phyloP scores from a whole-genome alignment of 2,888 invertebrate species.

The Erannis defoliaria region DNA sequence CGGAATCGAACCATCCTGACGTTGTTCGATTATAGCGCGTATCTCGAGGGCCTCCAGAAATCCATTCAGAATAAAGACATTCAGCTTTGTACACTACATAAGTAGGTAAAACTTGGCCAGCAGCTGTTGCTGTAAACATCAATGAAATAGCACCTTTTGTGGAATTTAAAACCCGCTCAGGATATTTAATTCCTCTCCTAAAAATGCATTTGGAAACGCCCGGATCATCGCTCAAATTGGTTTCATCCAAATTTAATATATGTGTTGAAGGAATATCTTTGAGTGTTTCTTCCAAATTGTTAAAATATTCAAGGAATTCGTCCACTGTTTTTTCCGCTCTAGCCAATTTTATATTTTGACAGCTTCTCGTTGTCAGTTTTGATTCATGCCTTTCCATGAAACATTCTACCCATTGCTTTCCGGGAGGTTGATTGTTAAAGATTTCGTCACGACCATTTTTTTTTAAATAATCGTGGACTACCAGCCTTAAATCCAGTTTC shows the following conservation, averaged over 20 bases:
- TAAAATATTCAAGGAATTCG: conserved; percentile 24
- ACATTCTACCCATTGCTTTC: too few species aligned
- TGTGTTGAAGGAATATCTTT: background rate
- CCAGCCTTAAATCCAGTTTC: too few species aligned
- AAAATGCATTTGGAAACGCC: background rate
- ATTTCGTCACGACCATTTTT: too few species aligned
- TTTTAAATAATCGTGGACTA: too few species aligned
- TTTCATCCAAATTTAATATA: background rate
- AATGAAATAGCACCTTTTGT: background rate
- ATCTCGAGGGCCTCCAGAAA: background rate
- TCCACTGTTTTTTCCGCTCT: conserved; percentile 35
- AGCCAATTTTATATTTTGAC: conserved; percentile 35
- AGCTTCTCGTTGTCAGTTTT: too few species aligned
- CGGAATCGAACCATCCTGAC: background rate
- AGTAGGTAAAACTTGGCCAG: background rate
- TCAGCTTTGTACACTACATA: background rate
- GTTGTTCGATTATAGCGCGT: background rate
- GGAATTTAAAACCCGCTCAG: background rate
- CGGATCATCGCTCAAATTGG: background rate
- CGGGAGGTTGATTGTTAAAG: too few species aligned
- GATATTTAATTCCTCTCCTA: background rate
- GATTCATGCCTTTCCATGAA: too few species aligned
- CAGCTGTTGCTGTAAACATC: background rate
- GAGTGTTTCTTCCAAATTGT: background rate
- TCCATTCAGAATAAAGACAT: background rate